These are phyloP conservation scores for Orgyia antiqua DNA, from an alignment of 2,888 invertebrate species.

Conservation along the genomic window DNA sequence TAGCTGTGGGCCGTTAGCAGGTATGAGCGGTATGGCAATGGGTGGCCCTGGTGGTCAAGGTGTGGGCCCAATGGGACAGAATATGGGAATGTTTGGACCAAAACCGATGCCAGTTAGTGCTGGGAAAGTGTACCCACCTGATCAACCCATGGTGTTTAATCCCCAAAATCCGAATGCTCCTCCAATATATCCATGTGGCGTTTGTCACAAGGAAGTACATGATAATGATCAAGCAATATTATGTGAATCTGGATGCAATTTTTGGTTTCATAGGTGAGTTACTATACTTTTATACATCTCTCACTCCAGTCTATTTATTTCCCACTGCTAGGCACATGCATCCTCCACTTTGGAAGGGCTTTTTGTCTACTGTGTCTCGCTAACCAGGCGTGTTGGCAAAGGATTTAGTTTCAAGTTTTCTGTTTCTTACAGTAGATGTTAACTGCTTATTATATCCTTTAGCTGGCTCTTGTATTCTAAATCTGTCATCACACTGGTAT, in stretches of 20 bases:
- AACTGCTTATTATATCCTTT: too few species aligned
- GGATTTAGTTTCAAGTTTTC: too few species aligned
- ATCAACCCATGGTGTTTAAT: slow-evolving; percentile 98
- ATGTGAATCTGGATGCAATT: slow-evolving; percentile 98
- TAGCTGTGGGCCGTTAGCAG: slow-evolving; percentile 68
- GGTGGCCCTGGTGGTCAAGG: slow-evolving; percentile 73
- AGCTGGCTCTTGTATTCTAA: too few species aligned
- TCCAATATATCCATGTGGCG: slow-evolving; percentile 98
- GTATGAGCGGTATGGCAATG: slow-evolving; percentile 76
- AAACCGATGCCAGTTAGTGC: slow-evolving; percentile 96
- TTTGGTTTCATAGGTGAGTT: slow-evolving; percentile 95
- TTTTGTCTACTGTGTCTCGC: too few species aligned
- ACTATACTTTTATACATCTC: too few species aligned
- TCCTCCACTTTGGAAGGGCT: too few species aligned
- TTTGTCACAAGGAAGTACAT: slow-evolving; percentile 98
- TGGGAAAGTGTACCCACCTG: slow-evolving; percentile 95
- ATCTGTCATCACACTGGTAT: too few species aligned
- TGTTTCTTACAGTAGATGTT: too few species aligned
- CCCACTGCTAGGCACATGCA: too few species aligned
- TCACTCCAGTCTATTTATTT: too few species aligned
- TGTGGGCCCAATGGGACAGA: slow-evolving; percentile 78
- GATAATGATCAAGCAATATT: slow-evolving; percentile 99
- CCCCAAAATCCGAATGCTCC: slow-evolving; percentile 99
- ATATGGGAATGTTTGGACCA: slow-evolving; percentile 83
- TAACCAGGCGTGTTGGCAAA: too few species aligned